These are phyloP conservation scores for Hexactinellida sp. DNA, from an alignment of 37 sponge, comb jelly and placozoan genomes.

Conservation along the genomic window DNA sequence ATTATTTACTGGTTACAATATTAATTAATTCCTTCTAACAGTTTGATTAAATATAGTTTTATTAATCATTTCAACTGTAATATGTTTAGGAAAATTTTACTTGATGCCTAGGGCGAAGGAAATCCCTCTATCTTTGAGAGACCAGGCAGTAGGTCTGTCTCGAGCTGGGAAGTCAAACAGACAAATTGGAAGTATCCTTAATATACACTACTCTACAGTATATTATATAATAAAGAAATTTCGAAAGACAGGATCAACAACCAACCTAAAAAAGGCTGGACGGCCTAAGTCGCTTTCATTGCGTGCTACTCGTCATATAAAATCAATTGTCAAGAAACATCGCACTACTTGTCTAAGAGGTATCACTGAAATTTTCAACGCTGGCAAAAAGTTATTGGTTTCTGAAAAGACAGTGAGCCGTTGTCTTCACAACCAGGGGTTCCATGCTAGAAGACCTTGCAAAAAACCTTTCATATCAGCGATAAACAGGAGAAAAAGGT, in stretches of 20 bases:
- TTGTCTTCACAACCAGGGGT: not conserved
- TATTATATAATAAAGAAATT: slow-evolving; percentile 2
- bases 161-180: not conserved
- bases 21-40: not conserved
- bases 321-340: not conserved
- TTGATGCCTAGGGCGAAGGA: not conserved
- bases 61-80: not conserved
- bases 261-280: not conserved
- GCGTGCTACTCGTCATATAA: not conserved
- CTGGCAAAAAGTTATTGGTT: not conserved
- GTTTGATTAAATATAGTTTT: not conserved
- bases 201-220: slow-evolving; percentile 4
- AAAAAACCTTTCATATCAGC: not conserved
- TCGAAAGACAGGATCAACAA: not conserved
- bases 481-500: not conserved
- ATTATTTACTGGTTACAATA: not conserved
- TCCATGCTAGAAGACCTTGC: not conserved
- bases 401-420: slow-evolving; percentile 13
- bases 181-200: not conserved
- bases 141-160: not conserved
- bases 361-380: not conserved
- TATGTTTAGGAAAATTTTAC: not conserved
- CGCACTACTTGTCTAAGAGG: slow-evolving; percentile 7
- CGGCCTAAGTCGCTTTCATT: not conserved
- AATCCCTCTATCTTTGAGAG: not conserved